A percentile compares a stretch with the other conserved stretches of the same genome.
Conservation (phyloP, 2,888 invertebrate species). For the Ophonus ardosiacus region DNA sequence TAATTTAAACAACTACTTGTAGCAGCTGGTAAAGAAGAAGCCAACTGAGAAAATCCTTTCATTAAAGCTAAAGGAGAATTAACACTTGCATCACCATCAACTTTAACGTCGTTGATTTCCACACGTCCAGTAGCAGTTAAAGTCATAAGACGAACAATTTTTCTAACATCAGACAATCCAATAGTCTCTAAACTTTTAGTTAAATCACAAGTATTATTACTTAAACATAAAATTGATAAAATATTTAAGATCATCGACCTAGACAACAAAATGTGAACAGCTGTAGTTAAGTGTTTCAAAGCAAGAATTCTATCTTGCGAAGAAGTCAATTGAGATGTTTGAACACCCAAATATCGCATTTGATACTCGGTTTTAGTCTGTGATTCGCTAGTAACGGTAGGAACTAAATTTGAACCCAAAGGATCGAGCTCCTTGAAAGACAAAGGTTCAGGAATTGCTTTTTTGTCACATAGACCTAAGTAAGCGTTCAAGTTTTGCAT, state of each 20-base stretch:
- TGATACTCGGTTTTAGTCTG: constrained; percentile 70
- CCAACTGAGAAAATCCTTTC: constrained; percentile 71
- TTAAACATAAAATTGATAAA: constrained; percentile 75
- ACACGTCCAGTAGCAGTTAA: constrained; percentile 79
- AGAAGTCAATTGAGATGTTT: constrained; percentile 76
- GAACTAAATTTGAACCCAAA: constrained; percentile 76
- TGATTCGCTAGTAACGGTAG: constrained; percentile 71
- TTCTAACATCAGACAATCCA: constrained; percentile 79
- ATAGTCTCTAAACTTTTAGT: constrained; percentile 73
- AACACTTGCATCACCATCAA: constrained; percentile 67
- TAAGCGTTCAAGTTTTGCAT: constrained; percentile 71
- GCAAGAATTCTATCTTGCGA: constrained; percentile 77
- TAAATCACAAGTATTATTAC: constrained; percentile 71
- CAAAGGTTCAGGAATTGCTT: constrained; percentile 75
- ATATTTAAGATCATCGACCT: constrained; percentile 79
- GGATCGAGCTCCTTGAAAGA: constrained; percentile 77
- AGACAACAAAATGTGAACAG: constrained; percentile 78
- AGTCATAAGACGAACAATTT: constrained; percentile 80
- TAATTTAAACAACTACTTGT: constrained; percentile 73
- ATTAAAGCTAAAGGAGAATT: constrained; percentile 66
- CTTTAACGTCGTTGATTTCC: constrained; percentile 72
- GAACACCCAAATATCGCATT: constrained; percentile 75
- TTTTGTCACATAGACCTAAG: constrained; percentile 74
- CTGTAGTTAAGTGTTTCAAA: constrained; percentile 76
- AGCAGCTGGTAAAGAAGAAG: constrained; percentile 70